Evolutionary conservation across 2,113 vertebrate genomes (phyloP).

Genomic region (Pipa parva): DNA sequence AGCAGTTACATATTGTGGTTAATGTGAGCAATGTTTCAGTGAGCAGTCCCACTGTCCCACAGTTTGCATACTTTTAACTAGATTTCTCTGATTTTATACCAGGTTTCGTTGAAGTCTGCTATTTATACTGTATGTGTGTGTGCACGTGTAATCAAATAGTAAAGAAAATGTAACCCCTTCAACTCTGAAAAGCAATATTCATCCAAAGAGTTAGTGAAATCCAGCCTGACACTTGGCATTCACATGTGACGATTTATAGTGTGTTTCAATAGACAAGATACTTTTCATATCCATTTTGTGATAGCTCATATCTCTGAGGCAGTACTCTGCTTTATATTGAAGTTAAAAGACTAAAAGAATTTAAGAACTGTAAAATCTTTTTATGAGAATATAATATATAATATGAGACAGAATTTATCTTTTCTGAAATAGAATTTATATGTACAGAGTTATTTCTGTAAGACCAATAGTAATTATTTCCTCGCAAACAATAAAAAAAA

Average conservation of each 20-base stretch:
- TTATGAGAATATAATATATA: constrained; percentile 25
- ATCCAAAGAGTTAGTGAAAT: background rate
- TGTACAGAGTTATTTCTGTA: constrained; percentile 26
- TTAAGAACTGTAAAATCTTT: constrained; percentile 38
- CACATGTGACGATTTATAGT: constrained; percentile 22
- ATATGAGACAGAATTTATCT: constrained; percentile 31
- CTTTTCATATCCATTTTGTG: constrained; percentile 20
- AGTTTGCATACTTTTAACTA: too few relatives aligned
- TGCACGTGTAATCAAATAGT: too few relatives aligned
- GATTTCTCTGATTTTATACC: too few relatives aligned
- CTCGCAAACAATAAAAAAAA: constrained; percentile 28
- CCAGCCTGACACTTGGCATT: background rate
- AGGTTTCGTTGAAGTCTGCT: too few relatives aligned
- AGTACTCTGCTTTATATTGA: constrained; percentile 10
- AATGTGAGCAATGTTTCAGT: too few relatives aligned
- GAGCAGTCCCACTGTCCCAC: too few relatives aligned
- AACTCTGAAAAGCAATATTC: background rate
- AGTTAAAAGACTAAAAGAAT: constrained; percentile 25
- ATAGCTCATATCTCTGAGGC: constrained; percentile 30
- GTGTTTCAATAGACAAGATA: constrained; percentile 8
- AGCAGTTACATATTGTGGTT: too few relatives aligned
- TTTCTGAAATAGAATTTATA: constrained; percentile 28
- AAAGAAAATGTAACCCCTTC: background rate
- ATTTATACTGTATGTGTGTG: too few relatives aligned
- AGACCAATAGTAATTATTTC: constrained; percentile 37